Conservation (phyloP, 2,113 vertebrate genomes). For the Dendrocopos noguchii region DNA sequence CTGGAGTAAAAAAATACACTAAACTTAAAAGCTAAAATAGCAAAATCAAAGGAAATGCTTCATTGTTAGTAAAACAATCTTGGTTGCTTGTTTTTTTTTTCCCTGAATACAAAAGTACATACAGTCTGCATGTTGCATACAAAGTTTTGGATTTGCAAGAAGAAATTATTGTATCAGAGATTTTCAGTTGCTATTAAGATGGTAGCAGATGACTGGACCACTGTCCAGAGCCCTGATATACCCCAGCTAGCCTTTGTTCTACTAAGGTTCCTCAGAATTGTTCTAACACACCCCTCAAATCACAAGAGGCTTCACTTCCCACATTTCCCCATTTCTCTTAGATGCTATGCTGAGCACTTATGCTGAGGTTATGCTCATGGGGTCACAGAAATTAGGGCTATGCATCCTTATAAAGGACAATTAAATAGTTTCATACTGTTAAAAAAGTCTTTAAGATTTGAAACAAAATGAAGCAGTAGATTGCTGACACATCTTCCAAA, state of each 20-base stretch:
- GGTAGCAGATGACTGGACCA: neutral
- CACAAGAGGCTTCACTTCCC: neutral
- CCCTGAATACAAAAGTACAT: neutral
- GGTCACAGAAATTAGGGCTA: neutral
- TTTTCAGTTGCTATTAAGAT: neutral
- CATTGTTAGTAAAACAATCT: neutral
- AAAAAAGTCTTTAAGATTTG: neutral
- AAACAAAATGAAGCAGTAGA: neutral
- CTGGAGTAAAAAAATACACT: neutral
- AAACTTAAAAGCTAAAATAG: neutral
- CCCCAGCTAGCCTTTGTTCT: neutral
- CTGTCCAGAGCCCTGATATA: neutral
- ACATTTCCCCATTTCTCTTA: rapidly evolving
- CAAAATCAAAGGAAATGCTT: neutral
- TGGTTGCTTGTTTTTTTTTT: neutral
- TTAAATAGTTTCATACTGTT: neutral
- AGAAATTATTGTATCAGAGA: neutral
- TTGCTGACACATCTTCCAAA: neutral
- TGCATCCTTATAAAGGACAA: neutral
- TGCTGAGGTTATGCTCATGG: neutral
- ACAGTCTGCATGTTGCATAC: neutral
- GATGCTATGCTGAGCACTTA: neutral
- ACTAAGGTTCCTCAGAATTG: neutral
- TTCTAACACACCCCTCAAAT: neutral
- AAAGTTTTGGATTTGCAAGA: neutral